Percentiles rank a stretch among this genome's conserved stretches.
phyloP scores from a whole-genome alignment of 2,888 invertebrate species.

The Athetis lepigone region DNA sequence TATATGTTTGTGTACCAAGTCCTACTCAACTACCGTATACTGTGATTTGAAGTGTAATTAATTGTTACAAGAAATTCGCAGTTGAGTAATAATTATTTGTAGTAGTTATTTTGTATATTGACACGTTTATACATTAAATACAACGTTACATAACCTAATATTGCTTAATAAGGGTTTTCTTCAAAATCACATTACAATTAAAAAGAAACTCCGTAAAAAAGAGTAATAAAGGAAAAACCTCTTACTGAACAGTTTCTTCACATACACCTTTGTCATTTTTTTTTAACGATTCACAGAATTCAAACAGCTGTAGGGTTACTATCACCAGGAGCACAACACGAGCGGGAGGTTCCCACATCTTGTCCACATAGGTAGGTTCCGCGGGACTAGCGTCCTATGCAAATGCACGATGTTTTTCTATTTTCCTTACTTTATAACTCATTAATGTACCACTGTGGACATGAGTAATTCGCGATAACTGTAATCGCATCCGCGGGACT shows the following conservation, averaged over 20 bases:
- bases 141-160: not conserved
- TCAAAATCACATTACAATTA: not conserved
- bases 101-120: not conserved
- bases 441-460: constrained; percentile 37
- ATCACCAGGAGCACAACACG: constrained; percentile 32
- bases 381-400: constrained; percentile 16
- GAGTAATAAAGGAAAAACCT: constrained; percentile 25
- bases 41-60: constrained; percentile 4
- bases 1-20: constrained; percentile 6
- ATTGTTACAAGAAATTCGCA: not conserved
- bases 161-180: not conserved
- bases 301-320: constrained; percentile 14
- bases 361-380: constrained; percentile 47
- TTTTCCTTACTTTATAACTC: constrained; percentile 45
- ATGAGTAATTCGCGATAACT: constrained; percentile 51
- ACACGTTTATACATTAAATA: constrained; percentile 29
- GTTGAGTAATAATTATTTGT: not conserved
- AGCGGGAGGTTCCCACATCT: constrained; percentile 29
- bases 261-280: constrained; percentile 45
- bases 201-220: not conserved
- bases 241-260: constrained; percentile 43
- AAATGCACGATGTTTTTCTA: constrained; percentile 46
- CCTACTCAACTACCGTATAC: constrained; percentile 5
- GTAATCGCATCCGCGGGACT: constrained; percentile 31
- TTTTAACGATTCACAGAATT: constrained; percentile 40